Conservation (phyloP, 2,797 vertebrate species). For the Alectoris magna region DNA sequence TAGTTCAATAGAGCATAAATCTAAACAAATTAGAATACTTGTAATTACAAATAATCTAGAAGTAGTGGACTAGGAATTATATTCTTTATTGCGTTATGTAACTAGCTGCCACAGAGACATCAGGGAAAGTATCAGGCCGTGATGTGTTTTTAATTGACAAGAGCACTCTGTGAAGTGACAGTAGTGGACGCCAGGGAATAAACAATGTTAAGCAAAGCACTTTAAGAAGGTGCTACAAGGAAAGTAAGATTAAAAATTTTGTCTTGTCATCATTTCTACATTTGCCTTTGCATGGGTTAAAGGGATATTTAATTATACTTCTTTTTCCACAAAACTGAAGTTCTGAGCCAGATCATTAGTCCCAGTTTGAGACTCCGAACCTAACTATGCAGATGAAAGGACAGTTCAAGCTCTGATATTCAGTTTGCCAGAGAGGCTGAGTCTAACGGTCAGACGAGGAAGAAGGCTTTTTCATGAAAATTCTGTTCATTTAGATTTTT, state of each 20-base stretch:
- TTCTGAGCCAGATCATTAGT: background rate
- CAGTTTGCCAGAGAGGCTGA: background rate
- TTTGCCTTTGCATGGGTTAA: background rate
- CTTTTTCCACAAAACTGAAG: background rate
- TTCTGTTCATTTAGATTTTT: background rate
- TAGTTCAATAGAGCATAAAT: slow-evolving; percentile 53
- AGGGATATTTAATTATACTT: background rate
- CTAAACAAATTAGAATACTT: slow-evolving; percentile 47
- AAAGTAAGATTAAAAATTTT: background rate
- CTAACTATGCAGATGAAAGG: background rate
- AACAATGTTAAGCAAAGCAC: background rate
- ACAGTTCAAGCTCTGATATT: background rate
- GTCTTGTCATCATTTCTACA: background rate
- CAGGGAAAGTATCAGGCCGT: background rate
- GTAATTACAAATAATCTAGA: slow-evolving; percentile 56
- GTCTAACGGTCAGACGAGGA: background rate
- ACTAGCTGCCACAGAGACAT: background rate
- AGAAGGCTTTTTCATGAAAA: background rate
- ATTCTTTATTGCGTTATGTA: background rate
- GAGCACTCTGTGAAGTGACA: background rate
- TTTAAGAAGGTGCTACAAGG: background rate
- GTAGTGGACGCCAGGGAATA: background rate
- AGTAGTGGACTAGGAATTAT: background rate
- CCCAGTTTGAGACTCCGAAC: background rate
- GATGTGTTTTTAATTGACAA: background rate